Percentiles rank a stretch among this genome's conserved stretches.
phyloP scores from a whole-genome alignment of 1,140 invertebrate genomes.

The Agrilus planipennis region DNA sequence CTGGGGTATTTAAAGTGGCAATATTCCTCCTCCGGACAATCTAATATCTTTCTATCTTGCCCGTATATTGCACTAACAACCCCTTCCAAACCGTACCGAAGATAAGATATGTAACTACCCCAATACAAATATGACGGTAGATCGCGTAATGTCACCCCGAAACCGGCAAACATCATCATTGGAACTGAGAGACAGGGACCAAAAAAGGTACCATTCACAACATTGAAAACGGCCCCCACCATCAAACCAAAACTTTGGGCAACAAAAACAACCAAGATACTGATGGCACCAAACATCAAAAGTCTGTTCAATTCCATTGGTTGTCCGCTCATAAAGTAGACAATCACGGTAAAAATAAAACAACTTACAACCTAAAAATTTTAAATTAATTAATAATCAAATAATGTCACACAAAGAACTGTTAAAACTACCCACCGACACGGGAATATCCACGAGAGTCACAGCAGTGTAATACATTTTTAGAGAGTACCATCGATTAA shows the following conservation, averaged over 20 bases:
- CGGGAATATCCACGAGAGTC: conserved; percentile 69
- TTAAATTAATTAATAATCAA: no score
- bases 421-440: conserved; percentile 45
- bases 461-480: conserved; percentile 84
- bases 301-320: conserved; percentile 66
- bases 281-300: conserved; percentile 69
- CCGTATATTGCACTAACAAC: conserved; percentile 74
- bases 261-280: conserved; percentile 70
- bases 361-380: conserved; percentile 45
- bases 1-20: conserved; percentile 66
- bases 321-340: conserved; percentile 80
- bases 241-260: conserved; percentile 81
- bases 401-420: no score
- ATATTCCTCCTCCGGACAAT: conserved; percentile 49
- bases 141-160: conserved; percentile 63
- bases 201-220: conserved; percentile 74
- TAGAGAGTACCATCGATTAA: conserved; percentile 93
- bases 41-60: conserved; percentile 48
- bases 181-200: conserved; percentile 66
- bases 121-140: conserved; percentile 71
- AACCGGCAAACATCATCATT: conserved; percentile 82
- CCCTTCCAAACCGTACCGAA: conserved; percentile 81
- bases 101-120: conserved; percentile 78
- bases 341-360: conserved; percentile 63
- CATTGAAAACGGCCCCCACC: conserved; percentile 72